Conservation (phyloP, 2,888 invertebrate genomes). For the Apocheima hispidaria region DNA sequence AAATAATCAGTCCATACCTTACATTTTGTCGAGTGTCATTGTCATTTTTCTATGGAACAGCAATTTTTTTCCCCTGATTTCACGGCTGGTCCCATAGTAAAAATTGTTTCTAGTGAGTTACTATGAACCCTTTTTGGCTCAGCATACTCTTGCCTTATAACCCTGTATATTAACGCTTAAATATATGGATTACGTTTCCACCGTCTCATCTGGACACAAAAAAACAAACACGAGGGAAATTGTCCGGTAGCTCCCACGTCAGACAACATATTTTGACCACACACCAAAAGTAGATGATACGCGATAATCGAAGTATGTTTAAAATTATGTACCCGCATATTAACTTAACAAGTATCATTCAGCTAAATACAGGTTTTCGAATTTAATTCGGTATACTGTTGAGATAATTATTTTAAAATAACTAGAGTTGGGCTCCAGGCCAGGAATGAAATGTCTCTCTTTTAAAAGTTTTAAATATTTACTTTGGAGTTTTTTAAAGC, state of each 20-base stretch:
- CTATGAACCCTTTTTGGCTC: no score
- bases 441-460: conserved; percentile 20
- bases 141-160: no score
- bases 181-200: no score
- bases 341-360: conserved; percentile 44
- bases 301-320: conserved; percentile 43
- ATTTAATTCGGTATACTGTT: conserved; percentile 26
- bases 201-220: no score
- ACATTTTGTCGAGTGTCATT: no score
- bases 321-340: conserved; percentile 43
- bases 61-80: no score
- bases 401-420: conserved; percentile 40
- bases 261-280: conserved; percentile 40
- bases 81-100: no score
- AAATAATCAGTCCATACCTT: no score
- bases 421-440: conserved; percentile 21
- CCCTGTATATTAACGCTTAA: no score
- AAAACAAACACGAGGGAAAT: not conserved
- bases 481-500: conserved; percentile 3
- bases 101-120: no score
- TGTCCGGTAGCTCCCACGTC: conserved; percentile 4
- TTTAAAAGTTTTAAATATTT: conserved; percentile 20
- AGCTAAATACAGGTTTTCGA: conserved; percentile 43
- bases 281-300: conserved; percentile 38
- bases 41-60: no score